Conservation (phyloP, 1,140 invertebrate species). For the Pseudomyrmex concolor region DNA sequence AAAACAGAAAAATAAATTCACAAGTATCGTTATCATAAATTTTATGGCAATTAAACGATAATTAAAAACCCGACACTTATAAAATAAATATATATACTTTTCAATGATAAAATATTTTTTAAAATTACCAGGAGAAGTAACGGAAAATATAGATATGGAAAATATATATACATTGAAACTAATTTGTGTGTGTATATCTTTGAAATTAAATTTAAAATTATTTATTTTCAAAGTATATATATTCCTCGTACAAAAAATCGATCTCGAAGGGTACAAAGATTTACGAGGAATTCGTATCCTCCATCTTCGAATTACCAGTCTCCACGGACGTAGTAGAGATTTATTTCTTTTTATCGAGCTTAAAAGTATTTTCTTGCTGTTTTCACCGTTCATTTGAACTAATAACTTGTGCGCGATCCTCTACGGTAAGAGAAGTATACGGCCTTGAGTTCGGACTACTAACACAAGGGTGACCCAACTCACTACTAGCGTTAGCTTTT, state of each 20-base stretch:
- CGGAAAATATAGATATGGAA: too few species aligned
- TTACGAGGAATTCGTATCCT: conserved; percentile 18
- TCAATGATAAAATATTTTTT: too few species aligned
- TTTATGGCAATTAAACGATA: not conserved
- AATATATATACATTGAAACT: too few species aligned
- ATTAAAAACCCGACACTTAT: too few species aligned
- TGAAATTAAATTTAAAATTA: too few species aligned
- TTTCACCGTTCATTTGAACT: conserved; percentile 72
- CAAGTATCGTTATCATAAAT: not conserved
- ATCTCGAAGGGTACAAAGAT: conserved; percentile 2
- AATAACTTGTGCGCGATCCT: conserved; percentile 67
- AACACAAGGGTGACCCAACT: conserved; percentile 4
- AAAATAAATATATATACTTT: too few species aligned
- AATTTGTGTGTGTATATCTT: too few species aligned
- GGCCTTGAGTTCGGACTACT: conserved; percentile 35
- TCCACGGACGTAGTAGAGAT: conserved; percentile 59
- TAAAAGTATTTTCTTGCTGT: conserved; percentile 76
- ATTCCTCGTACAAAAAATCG: conserved; percentile 14
- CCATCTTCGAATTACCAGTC: conserved; percentile 71
- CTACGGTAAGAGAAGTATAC: not conserved
- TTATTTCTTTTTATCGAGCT: conserved; percentile 70
- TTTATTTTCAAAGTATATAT: too few species aligned
- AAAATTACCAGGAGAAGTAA: too few species aligned
- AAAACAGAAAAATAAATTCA: not conserved
- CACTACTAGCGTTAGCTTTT: conserved; percentile 12